Conservation (phyloP, 2,888 invertebrate genomes). For the Thecocarcelia acutangulata region DNA sequence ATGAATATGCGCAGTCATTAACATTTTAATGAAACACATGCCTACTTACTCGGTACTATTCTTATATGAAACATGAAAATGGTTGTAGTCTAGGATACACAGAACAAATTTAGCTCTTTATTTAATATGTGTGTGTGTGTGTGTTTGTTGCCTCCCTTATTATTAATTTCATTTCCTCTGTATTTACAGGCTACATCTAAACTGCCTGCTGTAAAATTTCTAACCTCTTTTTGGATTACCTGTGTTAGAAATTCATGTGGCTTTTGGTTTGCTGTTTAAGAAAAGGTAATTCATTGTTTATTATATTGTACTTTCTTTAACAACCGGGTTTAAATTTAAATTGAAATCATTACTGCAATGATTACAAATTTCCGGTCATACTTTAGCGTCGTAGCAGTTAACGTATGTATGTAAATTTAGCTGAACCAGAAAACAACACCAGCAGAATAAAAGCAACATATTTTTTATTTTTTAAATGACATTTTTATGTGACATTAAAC, state of each 20-base stretch:
- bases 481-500: conserved; percentile 79
- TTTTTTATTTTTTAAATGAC: conserved; percentile 73
- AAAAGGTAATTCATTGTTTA: conserved; percentile 41
- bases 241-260: conserved; percentile 41
- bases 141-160: not conserved
- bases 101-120: conserved; percentile 4
- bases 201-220: conserved; percentile 13
- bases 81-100: conserved; percentile 52
- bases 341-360: conserved; percentile 49
- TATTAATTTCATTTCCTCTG: conserved; percentile 1
- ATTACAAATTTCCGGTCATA: conserved; percentile 66
- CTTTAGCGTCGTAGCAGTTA: conserved; percentile 28
- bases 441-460: conserved; percentile 35
- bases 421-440: conserved; percentile 32
- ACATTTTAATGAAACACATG: conserved; percentile 5
- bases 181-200: conserved; percentile 43
- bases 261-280: conserved; percentile 27
- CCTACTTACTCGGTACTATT: conserved; percentile 15
- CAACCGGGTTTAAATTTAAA: conserved; percentile 41
- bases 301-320: conserved; percentile 14
- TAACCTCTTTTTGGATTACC: conserved; percentile 57
- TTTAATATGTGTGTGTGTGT: no score
- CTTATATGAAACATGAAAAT: conserved; percentile 52
- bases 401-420: conserved; percentile 59
- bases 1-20: conserved; percentile 47